These are phyloP conservation scores for Rotaria macrura DNA, from an alignment of 2,888 invertebrate genomes.

Conservation along the genomic window DNA sequence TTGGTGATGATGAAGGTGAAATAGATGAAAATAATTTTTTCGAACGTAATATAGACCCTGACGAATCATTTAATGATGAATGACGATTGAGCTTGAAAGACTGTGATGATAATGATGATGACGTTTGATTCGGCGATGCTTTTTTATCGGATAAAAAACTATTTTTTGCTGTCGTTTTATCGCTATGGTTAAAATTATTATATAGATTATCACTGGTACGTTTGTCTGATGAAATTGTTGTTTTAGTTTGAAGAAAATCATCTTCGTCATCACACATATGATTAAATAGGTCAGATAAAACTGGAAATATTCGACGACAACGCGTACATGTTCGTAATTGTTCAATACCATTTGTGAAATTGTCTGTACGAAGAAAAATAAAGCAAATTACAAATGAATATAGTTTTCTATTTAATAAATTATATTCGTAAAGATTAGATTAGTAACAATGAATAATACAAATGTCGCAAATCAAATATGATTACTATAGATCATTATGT, in stretches of 20 bases:
- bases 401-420: neutral
- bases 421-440: no score
- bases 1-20: neutral
- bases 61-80: slow-evolving; percentile 7
- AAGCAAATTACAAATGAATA: neutral
- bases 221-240: neutral
- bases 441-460: no score
- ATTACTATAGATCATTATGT: no score
- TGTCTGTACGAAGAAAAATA: neutral
- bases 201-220: neutral
- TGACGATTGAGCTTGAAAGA: neutral
- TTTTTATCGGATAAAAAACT: neutral
- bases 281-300: slow-evolving; percentile 14
- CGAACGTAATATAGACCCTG: neutral
- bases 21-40: neutral
- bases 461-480: no score
- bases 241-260: neutral
- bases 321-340: neutral
- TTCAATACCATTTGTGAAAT: neutral
- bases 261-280: neutral
- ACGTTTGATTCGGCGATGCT: neutral
- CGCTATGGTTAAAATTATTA: neutral
- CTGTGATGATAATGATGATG: neutral
- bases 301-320: neutral
- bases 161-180: neutral